phyloP scores from a whole-genome alignment of 2,797 vertebrate genomes.

The Acestrorhynchus altus region DNA sequence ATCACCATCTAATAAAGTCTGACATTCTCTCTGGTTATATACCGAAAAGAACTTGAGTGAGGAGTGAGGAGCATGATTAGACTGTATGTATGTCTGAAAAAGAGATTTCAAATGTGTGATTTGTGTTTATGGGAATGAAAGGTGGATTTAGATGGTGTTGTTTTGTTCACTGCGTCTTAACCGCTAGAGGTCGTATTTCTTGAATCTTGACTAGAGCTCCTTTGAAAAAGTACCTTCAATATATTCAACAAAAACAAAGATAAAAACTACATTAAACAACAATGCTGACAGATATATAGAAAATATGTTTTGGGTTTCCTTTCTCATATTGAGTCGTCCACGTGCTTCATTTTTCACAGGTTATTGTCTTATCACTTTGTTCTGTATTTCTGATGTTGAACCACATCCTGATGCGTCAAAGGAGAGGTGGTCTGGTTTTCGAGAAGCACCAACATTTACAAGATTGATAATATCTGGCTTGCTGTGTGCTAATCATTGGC shows the following conservation, averaged over 20 bases:
- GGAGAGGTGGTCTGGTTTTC: constrained; percentile 72
- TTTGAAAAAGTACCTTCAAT: neutral
- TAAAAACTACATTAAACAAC: constrained; percentile 2
- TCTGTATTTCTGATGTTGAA: constrained; percentile 62
- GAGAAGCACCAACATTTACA: constrained; percentile 73
- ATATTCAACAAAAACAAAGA: constrained; percentile 4
- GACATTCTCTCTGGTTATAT: no score
- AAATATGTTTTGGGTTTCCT: constrained; percentile 7
- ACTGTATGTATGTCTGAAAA: no score
- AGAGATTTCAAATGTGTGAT: no score
- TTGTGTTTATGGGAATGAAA: no score
- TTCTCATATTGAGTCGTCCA: constrained; percentile 26
- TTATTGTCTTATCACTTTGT: constrained; percentile 37
- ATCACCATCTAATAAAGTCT: no score
- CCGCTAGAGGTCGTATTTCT: no score
- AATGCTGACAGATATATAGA: constrained; percentile 28
- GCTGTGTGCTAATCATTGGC: constrained; percentile 74
- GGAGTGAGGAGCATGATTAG: no score
- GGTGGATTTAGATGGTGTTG: no score
- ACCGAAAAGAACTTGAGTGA: no score
- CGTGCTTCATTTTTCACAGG: constrained; percentile 50
- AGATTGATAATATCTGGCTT: constrained; percentile 81
- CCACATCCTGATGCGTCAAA: constrained; percentile 66
- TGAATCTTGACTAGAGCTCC: no score
- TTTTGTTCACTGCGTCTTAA: no score